Evolutionary conservation across 2,888 invertebrate species (phyloP).

Genomic region (Philereme vetulata): DNA sequence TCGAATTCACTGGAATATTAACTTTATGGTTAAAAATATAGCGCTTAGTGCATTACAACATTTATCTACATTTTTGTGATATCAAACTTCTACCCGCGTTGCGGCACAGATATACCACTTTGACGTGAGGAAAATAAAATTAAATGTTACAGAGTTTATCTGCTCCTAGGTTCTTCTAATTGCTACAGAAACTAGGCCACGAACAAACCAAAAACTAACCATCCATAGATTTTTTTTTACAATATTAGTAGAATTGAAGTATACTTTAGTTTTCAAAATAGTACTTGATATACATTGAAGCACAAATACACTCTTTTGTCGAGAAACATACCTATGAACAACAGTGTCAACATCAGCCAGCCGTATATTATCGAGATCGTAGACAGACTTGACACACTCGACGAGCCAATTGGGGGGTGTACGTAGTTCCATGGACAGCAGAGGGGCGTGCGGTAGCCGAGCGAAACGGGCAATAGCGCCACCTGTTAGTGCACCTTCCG

Average conservation of each 20-base stretch:
- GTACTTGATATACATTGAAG: no score
- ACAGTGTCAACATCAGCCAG: slow-evolving; percentile 95
- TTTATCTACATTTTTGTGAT: no score
- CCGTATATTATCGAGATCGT: slow-evolving; percentile 98
- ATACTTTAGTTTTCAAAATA: no score
- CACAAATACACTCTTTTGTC: background rate
- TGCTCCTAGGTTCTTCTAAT: no score
- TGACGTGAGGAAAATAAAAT: no score
- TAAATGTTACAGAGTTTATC: no score
- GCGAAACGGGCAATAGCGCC: slow-evolving; percentile 94
- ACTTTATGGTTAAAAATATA: background rate
- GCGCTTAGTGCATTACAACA: background rate
- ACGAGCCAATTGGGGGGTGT: slow-evolving; percentile 98
- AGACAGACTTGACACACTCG: slow-evolving; percentile 95
- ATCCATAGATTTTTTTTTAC: no score
- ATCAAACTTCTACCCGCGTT: no score
- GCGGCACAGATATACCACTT: no score
- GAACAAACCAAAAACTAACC: no score
- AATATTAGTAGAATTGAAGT: no score
- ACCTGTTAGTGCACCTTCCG: slow-evolving; percentile 86
- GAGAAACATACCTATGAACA: slow-evolving; percentile 87
- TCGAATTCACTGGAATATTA: slow-evolving; percentile 93
- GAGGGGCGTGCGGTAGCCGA: slow-evolving; percentile 94
- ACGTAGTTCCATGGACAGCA: slow-evolving; percentile 90
- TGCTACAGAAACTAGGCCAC: no score